Evolutionary conservation across 2,113 vertebrate species (phyloP), one percentile per base, ranked within the genome.

Genomic region (Puffinus mauretanicus): DNA sequence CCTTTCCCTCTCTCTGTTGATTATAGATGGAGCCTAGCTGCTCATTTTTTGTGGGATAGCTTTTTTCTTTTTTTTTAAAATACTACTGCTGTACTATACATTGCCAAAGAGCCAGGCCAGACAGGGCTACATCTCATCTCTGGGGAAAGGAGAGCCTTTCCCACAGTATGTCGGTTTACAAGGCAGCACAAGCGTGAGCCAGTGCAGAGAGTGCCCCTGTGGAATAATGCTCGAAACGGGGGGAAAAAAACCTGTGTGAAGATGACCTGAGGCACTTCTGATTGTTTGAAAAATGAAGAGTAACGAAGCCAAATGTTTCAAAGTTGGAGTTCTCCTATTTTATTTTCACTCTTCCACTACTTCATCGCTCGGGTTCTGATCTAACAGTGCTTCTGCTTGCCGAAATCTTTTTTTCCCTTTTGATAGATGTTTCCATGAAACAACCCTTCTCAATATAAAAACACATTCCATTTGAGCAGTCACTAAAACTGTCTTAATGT

Each of bases 341-440:
- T 92, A 54, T 93, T 93, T 96, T 65, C 67, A 64, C 51, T 76
- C 72, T 90, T 86, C 57, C 25, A 38, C 67, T 88, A 78, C 76
- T 94, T 96, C 69, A 82, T 97, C 93, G 93, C 86, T 65, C 0
- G 0, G 72, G 82, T 58, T 93, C 88, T 88, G 82, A 95, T 93
- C 92, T 94, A 82, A 72, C 72, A 19, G 20, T 18, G 57, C 86
- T 84, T 69, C 90, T 88, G 36, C 85, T 78, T 58, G 87, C 49
- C 7, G 13, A 95, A 94, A 90, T 76, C 64, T 78, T 94, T 76
- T 91, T 91, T 90, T 69, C n/a, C 18, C 42, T 82, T 93, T 90
- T 97, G 95, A 97, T 79, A 57, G 92, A 95, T 95, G 79, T 55
- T 96, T 93, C 92, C 82, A 88, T 86, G 92, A 95, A 94, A 83